Percentiles rank a stretch among this genome's conserved stretches.
These are phyloP conservation scores for Ginglymostoma cirratum DNA, from an alignment of 2,113 vertebrate species.

Conservation along the genomic window DNA sequence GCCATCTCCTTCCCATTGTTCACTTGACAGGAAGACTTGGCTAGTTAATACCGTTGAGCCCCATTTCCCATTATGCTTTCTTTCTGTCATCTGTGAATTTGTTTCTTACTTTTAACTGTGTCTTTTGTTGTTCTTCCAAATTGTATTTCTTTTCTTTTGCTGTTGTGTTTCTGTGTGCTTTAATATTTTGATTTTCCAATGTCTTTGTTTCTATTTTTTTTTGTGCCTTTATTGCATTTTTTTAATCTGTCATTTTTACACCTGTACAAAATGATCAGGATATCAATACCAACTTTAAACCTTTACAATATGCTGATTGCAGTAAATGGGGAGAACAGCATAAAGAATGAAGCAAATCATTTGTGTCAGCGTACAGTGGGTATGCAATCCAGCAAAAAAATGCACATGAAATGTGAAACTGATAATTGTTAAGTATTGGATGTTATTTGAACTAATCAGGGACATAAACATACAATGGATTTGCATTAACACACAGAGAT, in stretches of 20 bases:
- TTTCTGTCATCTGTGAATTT: background rate
- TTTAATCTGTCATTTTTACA: background rate
- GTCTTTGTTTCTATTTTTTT: background rate
- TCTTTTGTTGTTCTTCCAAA: background rate
- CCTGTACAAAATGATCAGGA: background rate
- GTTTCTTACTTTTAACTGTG: background rate
- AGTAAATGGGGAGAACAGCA: background rate
- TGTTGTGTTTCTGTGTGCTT: background rate
- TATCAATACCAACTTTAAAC: background rate
- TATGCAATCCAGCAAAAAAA: background rate
- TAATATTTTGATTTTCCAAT: background rate
- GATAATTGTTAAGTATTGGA: background rate
- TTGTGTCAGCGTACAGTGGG: background rate
- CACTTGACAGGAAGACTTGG: background rate
- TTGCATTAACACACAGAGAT: background rate
- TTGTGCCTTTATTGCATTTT: background rate
- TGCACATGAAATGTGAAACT: background rate
- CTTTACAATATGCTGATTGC: background rate
- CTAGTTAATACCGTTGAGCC: background rate
- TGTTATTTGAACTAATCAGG: background rate
- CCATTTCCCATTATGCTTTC: background rate
- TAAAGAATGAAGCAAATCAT: background rate
- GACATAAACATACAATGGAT: background rate
- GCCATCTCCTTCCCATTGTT: too few relatives aligned
- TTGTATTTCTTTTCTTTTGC: background rate